These are phyloP conservation scores for Raphicerus campestris DNA, from an alignment of 2,113 vertebrate species.

Conservation along the genomic window DNA sequence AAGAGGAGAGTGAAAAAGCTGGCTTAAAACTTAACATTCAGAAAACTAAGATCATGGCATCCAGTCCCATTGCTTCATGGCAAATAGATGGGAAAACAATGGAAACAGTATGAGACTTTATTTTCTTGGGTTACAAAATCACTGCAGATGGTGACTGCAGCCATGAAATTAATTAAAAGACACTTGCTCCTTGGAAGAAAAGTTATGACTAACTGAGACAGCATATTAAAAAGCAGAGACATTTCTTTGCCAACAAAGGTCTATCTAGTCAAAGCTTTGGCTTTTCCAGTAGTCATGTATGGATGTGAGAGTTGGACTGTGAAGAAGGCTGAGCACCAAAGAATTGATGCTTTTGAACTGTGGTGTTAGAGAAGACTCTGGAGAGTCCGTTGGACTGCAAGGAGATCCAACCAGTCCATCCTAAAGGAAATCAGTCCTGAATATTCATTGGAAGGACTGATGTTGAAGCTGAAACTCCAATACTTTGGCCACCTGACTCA, in stretches of 20 bases:
- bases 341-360: not conserved
- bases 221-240: not conserved
- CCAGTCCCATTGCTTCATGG: not conserved
- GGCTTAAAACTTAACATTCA: not conserved
- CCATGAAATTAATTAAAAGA: not conserved
- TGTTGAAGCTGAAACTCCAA: not conserved
- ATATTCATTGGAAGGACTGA: not conserved
- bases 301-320: not conserved
- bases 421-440: not conserved
- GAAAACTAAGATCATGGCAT: not conserved
- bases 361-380: not conserved
- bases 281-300: not conserved
- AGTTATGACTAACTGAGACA: not conserved
- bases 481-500: not conserved
- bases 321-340: not conserved
- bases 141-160: not conserved
- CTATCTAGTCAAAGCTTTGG: not conserved
- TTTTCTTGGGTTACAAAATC: not conserved
- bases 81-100: not conserved
- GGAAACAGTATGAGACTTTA: not conserved
- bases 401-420: not conserved
- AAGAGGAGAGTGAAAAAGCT: not conserved
- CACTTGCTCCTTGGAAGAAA: not conserved
- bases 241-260: not conserved
- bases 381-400: not conserved